Base-by-base conservation (phyloP, 2,888 invertebrate genomes). In the Bhutanitis thaidina region DNA sequence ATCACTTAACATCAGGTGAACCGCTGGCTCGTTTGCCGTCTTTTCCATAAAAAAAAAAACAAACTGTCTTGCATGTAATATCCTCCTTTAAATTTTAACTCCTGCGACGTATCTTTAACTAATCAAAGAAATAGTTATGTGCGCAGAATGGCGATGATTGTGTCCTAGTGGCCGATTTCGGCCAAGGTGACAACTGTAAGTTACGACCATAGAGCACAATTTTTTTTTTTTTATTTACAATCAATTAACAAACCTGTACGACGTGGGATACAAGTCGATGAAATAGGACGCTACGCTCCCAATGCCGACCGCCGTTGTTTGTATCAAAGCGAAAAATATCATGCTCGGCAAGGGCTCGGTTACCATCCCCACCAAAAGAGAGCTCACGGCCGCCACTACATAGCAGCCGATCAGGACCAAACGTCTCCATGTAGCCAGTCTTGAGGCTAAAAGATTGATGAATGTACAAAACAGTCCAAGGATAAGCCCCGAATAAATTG, bases 401-500 rank as follows among this genome's bases (percentile, higher is more conserved):
- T 87, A 79, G 62, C 54, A 73, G 56, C 60, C 53, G 62, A 91
- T 64, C 15, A 91, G 65, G 2, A 91, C 67, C 55, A 80, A 74
- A 44, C 90, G 88, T 16, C 91, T 90, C 82, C 46, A 91, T 61
- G 63, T 80, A 71, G 61, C 92, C 77, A 62, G 88, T 84, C 54
- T 67, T 1, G 74, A 58, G 1, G 69, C 56, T 0, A 84, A 44
- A 1, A 92, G 57, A 59, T 92, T 93, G 9, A 91, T 80, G 0
- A 90, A 10, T 0, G 91, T 77, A 54, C 92, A 92, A 38, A 90
- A 85, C 0, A 84, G 64, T 0, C 93, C 93, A 58, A 93, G 91
- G 1, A 86, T 67, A 10, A 93, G 79, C 3, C 94, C 91, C 37
- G 91, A 90, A 57, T 90, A 77, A 37, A 93, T 91, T 0, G 93